Conservation (phyloP, 2,888 invertebrate genomes). For the Rhaphigaster nebulosa region DNA sequence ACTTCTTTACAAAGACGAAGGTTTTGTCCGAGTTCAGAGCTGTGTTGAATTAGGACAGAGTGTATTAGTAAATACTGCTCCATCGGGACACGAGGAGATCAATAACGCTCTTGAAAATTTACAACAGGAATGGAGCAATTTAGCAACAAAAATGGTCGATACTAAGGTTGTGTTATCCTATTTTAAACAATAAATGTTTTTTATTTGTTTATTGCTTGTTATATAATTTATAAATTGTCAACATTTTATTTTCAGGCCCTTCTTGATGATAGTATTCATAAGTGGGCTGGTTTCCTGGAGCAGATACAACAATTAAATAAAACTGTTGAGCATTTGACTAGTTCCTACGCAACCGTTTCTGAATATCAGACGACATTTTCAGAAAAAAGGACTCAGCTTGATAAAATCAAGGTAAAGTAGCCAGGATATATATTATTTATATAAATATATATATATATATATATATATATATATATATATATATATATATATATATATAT, state of each 20-base stretch:
- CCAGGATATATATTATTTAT: background rate
- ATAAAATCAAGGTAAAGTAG: conserved; percentile 78
- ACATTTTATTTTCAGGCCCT: conserved; percentile 70
- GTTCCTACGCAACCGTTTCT: conserved; percentile 79
- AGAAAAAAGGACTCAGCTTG: conserved; percentile 88
- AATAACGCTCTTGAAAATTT: conserved; percentile 85
- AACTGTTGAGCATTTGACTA: conserved; percentile 83
- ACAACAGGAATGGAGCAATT: conserved; percentile 91
- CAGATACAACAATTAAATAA: conserved; percentile 89
- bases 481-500: too few relatives aligned
- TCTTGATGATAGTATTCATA: conserved; percentile 89
- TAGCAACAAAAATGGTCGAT: conserved; percentile 90
- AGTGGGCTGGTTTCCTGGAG: conserved; percentile 91
- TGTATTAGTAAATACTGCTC: conserved; percentile 91
- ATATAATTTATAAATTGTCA: conserved; percentile 3
- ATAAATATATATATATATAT: too few relatives aligned
- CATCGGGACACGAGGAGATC: conserved; percentile 87
- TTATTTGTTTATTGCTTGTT: background rate
- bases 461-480: too few relatives aligned
- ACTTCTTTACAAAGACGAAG: conserved; percentile 92
- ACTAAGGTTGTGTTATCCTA: conserved; percentile 74
- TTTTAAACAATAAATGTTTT: background rate
- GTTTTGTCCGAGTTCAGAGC: conserved; percentile 88
- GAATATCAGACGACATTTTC: conserved; percentile 85
- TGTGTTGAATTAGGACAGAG: conserved; percentile 92